A percentile compares a stretch with the other conserved stretches of the same genome.
Evolutionary conservation across 35 echinoderm and acorn worm species (phyloP).

Genomic region (Apostichopus parvimensis): DNA sequence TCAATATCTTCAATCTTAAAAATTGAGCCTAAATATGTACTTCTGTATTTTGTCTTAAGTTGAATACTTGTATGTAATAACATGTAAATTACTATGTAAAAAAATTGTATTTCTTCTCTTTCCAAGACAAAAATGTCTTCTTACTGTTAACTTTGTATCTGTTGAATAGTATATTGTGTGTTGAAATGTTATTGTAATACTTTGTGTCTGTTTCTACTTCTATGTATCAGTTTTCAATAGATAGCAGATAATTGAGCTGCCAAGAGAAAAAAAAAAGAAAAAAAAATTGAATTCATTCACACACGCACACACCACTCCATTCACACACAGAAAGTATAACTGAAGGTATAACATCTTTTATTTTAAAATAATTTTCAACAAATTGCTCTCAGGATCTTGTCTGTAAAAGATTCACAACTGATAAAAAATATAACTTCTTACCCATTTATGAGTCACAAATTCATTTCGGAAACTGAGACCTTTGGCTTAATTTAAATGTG

Average conservation of each 20-base stretch:
- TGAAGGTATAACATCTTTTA: background rate
- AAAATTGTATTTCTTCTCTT: background rate
- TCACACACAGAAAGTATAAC: slow-evolving; percentile 23
- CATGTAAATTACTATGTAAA: background rate
- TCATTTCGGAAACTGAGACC: too few species aligned
- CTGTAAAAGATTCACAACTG: too few species aligned
- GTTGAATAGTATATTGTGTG: background rate
- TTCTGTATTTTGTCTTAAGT: background rate
- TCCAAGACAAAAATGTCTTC: background rate
- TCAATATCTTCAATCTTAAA: too few species aligned
- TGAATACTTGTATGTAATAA: background rate
- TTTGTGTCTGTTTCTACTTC: background rate
- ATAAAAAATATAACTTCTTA: too few species aligned
- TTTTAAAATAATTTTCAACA: too few species aligned
- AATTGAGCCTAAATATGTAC: too few species aligned
- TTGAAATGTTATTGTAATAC: background rate
- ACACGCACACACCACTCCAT: background rate
- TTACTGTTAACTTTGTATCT: background rate
- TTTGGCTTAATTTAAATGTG: too few species aligned
- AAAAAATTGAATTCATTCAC: background rate
- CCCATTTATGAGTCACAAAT: too few species aligned
- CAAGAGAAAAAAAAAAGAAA: background rate
- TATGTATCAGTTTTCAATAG: background rate
- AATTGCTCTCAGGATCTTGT: too few species aligned
- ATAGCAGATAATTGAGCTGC: background rate